Conservation (phyloP, 1,140 invertebrate species). For the Condylostylus longicornis region DNA sequence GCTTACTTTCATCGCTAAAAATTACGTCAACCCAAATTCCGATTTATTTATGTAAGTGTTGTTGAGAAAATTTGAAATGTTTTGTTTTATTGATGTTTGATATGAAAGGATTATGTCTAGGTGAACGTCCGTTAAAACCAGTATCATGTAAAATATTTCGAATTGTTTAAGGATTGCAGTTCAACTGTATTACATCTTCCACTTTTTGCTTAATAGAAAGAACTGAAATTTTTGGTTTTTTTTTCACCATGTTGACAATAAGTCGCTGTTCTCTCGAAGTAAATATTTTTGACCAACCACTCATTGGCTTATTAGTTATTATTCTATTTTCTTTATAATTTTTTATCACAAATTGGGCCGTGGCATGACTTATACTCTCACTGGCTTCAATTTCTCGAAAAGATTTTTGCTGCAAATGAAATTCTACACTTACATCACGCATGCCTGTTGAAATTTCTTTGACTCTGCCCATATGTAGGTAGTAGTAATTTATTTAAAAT, state of each 20-base stretch:
- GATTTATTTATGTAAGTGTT: conserved; percentile 4
- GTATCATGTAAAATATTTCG: conserved; percentile 1
- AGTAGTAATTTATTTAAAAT: no score
- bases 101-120: conserved; percentile 6
- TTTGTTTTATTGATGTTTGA: conserved; percentile 5
- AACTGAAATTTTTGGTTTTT: conserved; percentile 1
- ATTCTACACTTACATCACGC: no score
- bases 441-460: no score
- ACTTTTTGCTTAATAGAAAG: background rate
- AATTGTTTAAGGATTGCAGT: conserved; percentile 1
- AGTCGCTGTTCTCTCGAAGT: conserved; percentile 1
- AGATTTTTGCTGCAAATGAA: no score
- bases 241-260: conserved; percentile 1
- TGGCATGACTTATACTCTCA: background rate
- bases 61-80: conserved; percentile 9
- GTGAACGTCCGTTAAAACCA: conserved; percentile 2
- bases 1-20: conserved; percentile 17
- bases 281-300: conserved; percentile 1
- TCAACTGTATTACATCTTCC: background rate
- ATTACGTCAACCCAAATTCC: conserved; percentile 11
- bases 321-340: background rate
- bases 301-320: conserved; percentile 1
- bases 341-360: conserved; percentile 1
- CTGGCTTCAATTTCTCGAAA: conserved; percentile 3
- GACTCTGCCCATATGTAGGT: no score